Percentiles rank a stretch among this genome's conserved stretches.
phyloP scores from a whole-genome alignment of 1,140 invertebrate species.

The Trigoniulus corallinus region DNA sequence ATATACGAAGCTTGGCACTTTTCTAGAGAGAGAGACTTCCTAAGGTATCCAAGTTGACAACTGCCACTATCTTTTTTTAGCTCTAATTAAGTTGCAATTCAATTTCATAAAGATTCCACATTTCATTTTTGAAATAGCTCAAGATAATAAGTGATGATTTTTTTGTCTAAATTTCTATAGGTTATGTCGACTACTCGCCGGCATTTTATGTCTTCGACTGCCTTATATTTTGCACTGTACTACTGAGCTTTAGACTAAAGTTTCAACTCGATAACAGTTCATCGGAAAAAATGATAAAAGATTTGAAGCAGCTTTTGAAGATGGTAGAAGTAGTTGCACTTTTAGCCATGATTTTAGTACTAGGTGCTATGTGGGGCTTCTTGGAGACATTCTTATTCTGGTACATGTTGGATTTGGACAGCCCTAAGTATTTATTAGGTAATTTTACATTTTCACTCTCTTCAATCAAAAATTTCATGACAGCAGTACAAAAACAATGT shows the following conservation, averaged over 20 bases:
- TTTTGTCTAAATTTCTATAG: neutral
- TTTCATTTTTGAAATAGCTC: neutral
- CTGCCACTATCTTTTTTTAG: too few relatives aligned
- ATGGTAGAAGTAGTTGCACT: constrained; percentile 56
- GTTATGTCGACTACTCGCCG: constrained; percentile 15
- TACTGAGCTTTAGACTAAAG: constrained; percentile 12
- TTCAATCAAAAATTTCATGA: too few relatives aligned
- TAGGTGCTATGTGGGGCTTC: constrained; percentile 67
- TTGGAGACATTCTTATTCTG: constrained; percentile 69
- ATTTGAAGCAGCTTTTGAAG: constrained; percentile 22
- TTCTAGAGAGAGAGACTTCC: too few relatives aligned
- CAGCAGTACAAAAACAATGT: neutral
- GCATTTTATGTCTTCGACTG: constrained; percentile 18
- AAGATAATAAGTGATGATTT: neutral
- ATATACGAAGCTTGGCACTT: too few relatives aligned
- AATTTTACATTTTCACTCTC: constrained; percentile 18
- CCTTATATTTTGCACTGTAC: constrained; percentile 11
- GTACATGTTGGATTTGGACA: constrained; percentile 46
- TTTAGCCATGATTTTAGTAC: constrained; percentile 46
- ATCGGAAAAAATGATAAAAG: constrained; percentile 14
- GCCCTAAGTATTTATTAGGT: constrained; percentile 61
- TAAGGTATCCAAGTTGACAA: too few relatives aligned
- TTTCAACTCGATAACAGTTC: constrained; percentile 13
- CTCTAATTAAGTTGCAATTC: neutral
- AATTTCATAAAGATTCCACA: neutral